Conservation (phyloP, 2,888 invertebrate genomes). For the Macrosoma leucophasiata region DNA sequence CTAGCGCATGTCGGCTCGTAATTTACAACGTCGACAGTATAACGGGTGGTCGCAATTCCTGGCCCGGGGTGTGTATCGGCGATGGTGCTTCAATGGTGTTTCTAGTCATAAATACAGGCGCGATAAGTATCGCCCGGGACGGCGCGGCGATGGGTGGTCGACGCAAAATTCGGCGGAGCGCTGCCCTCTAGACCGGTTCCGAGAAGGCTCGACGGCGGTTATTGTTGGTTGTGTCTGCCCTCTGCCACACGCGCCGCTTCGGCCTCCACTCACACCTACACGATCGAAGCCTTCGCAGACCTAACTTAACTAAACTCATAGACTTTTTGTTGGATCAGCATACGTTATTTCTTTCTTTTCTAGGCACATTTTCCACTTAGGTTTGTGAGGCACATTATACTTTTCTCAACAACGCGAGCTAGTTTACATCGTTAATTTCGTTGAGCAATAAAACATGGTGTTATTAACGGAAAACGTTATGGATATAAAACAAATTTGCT, state of each 20-base stretch:
- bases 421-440: too few species aligned
- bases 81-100: constrained; percentile 58
- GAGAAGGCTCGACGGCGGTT: constrained; percentile 54
- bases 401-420: too few species aligned
- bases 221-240: constrained; percentile 71
- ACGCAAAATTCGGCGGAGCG: constrained; percentile 70
- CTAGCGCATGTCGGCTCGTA: constrained; percentile 24
- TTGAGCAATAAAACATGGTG: too few species aligned
- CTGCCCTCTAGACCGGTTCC: constrained; percentile 64
- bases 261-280: constrained; percentile 16
- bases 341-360: too few species aligned
- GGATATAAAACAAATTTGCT: too few species aligned
- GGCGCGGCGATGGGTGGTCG: constrained; percentile 65
- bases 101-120: constrained; percentile 67
- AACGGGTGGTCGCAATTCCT: constrained; percentile 54
- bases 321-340: too few species aligned
- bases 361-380: too few species aligned
- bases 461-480: too few species aligned
- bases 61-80: constrained; percentile 40
- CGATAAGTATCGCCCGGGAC: constrained; percentile 61
- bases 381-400: too few species aligned
- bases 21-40: constrained; percentile 36
- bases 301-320: constrained; percentile 1
- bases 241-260: constrained; percentile 60
- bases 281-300: constrained; percentile 2